Percentiles rank a stretch among this genome's conserved stretches.
Evolutionary conservation across 1,140 invertebrate genomes (phyloP).

Genomic region (Zaprionus davidi): DNA sequence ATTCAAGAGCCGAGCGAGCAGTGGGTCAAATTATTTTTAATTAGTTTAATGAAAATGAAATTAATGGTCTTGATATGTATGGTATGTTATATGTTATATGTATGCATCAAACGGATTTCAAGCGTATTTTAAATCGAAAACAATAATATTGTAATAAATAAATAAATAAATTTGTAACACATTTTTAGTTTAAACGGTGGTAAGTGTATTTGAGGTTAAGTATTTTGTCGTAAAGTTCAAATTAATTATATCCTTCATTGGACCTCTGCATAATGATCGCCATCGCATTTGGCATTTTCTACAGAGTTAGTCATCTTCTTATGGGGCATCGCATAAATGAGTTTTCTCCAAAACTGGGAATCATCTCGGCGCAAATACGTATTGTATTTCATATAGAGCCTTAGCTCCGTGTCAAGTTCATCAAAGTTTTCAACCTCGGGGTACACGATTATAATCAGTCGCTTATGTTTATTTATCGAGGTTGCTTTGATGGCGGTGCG

Average conservation of each 20-base stretch:
- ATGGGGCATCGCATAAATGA: background rate
- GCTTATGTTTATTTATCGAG: background rate
- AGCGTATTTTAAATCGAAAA: too few relatives aligned
- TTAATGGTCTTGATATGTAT: conserved; percentile 23
- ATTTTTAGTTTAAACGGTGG: too few relatives aligned
- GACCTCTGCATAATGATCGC: too few relatives aligned
- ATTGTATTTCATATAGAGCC: background rate
- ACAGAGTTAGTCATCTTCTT: background rate
- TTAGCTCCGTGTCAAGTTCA: background rate
- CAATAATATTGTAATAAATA: too few relatives aligned
- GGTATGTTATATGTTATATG: background rate
- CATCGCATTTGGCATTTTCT: too few relatives aligned
- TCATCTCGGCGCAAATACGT: conserved; percentile 8
- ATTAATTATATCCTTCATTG: too few relatives aligned
- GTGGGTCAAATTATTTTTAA: conserved; percentile 36
- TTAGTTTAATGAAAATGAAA: conserved; percentile 46
- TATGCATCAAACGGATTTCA: too few relatives aligned
- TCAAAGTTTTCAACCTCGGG: background rate
- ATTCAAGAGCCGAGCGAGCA: background rate
- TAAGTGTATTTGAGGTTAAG: too few relatives aligned
- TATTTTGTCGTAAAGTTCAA: too few relatives aligned
- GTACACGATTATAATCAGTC: conserved; percentile 6
- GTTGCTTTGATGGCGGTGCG: conserved; percentile 12
- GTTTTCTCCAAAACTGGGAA: conserved; percentile 11
- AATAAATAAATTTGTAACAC: too few relatives aligned